Percentiles rank a stretch among this genome's conserved stretches.
These are phyloP conservation scores for Vesta saturnalis DNA, from an alignment of 2,888 invertebrate species.

Conservation along the genomic window DNA sequence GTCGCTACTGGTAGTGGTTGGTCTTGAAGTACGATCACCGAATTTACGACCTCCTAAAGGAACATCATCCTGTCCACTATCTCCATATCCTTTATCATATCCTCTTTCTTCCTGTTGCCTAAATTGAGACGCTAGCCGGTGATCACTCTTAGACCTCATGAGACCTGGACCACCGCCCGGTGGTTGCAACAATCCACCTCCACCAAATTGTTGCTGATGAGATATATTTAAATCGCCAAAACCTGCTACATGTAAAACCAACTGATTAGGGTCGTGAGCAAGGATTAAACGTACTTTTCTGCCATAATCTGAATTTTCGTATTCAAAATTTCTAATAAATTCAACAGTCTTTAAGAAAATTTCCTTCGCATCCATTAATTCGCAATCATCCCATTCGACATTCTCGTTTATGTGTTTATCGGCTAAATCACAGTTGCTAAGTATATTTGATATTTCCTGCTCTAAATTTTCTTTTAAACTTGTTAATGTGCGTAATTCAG, in stretches of 20 bases:
- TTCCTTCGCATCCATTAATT: constrained; percentile 94
- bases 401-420: constrained; percentile 93
- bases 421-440: constrained; percentile 95
- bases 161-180: constrained; percentile 78
- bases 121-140: constrained; percentile 88
- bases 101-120: constrained; percentile 83
- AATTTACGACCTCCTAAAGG: constrained; percentile 80
- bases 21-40: constrained; percentile 71
- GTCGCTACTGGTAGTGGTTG: constrained; percentile 57
- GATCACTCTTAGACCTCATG: constrained; percentile 94
- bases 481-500: constrained; percentile 86
- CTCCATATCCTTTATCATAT: constrained; percentile 65
- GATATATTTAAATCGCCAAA: constrained; percentile 90
- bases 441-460: constrained; percentile 93
- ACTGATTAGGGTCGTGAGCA: constrained; percentile 91
- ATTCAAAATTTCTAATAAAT: constrained; percentile 93
- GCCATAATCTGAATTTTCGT: constrained; percentile 90
- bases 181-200: constrained; percentile 65
- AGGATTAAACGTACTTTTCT: constrained; percentile 86
- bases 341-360: constrained; percentile 96
- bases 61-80: constrained; percentile 71
- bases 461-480: constrained; percentile 93
- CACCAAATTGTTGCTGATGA: constrained; percentile 58
- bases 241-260: constrained; percentile 87
- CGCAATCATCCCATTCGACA: constrained; percentile 88